Percentiles rank a stretch among this genome's conserved stretches.
phyloP scores from a whole-genome alignment of 1,140 invertebrate species.

The Dreissena polymorpha region DNA sequence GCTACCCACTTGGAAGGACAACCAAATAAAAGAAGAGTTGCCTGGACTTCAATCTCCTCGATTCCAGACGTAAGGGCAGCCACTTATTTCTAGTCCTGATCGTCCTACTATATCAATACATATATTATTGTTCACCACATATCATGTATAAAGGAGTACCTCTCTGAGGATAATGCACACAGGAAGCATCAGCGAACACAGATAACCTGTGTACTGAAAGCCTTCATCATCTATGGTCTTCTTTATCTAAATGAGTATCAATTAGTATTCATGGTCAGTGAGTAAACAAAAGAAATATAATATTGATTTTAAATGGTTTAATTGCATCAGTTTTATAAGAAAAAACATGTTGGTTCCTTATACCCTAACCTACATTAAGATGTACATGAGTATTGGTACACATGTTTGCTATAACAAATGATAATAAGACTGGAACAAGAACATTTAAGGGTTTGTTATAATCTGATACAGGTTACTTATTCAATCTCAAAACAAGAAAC shows the following conservation, averaged over 20 bases:
- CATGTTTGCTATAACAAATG: constrained; percentile 16
- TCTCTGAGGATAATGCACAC: constrained; percentile 71
- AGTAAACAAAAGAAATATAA: background rate
- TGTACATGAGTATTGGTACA: too few species aligned
- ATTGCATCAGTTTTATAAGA: background rate
- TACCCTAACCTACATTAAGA: background rate
- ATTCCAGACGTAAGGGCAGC: too few species aligned
- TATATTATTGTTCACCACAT: too few species aligned
- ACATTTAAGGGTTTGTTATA: background rate
- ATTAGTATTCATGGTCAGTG: background rate
- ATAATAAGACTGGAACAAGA: too few species aligned
- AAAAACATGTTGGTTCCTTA: background rate
- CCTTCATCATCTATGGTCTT: constrained; percentile 59
- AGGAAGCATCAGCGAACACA: constrained; percentile 70
- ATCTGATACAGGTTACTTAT: too few species aligned
- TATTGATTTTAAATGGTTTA: background rate
- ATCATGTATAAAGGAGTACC: constrained; percentile 40
- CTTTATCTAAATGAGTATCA: constrained; percentile 57
- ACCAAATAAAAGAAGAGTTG: too few species aligned
- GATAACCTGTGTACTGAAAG: constrained; percentile 64
- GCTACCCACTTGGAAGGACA: too few species aligned
- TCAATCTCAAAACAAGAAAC: too few species aligned
- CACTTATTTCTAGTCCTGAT: too few species aligned
- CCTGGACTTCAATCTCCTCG: too few species aligned
- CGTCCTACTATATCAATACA: too few species aligned